Conservation (phyloP, 2,797 vertebrate genomes). For the Eutrigla gurnardus region DNA sequence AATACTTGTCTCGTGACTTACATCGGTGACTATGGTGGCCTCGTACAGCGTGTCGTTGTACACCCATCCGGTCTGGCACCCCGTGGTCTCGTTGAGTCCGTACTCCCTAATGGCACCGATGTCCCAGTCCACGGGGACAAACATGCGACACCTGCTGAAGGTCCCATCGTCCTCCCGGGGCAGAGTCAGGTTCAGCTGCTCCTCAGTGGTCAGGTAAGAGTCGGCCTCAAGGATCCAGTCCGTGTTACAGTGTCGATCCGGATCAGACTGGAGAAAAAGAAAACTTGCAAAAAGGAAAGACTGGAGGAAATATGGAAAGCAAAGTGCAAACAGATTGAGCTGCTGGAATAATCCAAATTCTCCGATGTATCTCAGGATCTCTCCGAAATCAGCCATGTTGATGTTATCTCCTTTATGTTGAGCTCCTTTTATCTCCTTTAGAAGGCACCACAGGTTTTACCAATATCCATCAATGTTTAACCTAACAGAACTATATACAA, state of each 20-base stretch:
- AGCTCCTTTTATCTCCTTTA: no score
- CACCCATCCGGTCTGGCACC: constrained; percentile 85
- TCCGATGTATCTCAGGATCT: constrained; percentile 39
- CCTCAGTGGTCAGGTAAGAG: constrained; percentile 80
- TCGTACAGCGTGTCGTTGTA: constrained; percentile 75
- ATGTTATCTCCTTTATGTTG: no score
- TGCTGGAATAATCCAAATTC: constrained; percentile 66
- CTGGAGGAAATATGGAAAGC: constrained; percentile 22
- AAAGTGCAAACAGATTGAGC: constrained; percentile 18
- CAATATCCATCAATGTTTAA: no score
- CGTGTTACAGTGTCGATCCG: constrained; percentile 84
- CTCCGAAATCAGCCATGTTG: constrained; percentile 55
- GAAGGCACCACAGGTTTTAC: no score
- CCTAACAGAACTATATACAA: no score
- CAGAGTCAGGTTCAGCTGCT: constrained; percentile 86
- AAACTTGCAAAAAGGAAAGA: constrained; percentile 24
- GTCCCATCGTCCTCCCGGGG: constrained; percentile 75
- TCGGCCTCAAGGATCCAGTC: constrained; percentile 82
- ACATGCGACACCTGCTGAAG: constrained; percentile 87
- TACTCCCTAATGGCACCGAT: constrained; percentile 76
- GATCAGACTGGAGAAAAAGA: constrained; percentile 76
- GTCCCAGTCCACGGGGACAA: constrained; percentile 81
- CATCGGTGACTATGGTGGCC: constrained; percentile 73
- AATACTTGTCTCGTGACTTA: neutral
- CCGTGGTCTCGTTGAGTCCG: constrained; percentile 80